A percentile compares a stretch with the other conserved stretches of the same genome.
These are phyloP conservation scores for Podotricha telesiphe DNA, from an alignment of 2,888 invertebrate species.

Conservation along the genomic window DNA sequence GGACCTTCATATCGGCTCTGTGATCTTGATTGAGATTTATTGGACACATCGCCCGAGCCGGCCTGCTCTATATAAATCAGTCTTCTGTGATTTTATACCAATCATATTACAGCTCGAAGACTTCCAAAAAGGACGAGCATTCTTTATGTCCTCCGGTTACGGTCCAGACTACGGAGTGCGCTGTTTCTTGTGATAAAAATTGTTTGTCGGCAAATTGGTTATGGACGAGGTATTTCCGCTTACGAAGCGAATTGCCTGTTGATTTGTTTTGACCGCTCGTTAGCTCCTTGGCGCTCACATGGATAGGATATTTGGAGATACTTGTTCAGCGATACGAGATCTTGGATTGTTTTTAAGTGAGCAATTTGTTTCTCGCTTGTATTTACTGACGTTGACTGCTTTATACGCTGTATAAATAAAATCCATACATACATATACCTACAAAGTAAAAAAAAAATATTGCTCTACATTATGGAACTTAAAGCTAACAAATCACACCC, in stretches of 20 bases:
- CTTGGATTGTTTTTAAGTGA: not conserved
- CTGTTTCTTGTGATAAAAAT: constrained; percentile 19
- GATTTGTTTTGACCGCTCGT: constrained; percentile 68
- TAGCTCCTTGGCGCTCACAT: constrained; percentile 55
- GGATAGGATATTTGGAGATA: constrained; percentile 33
- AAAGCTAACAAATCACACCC: constrained; percentile 9
- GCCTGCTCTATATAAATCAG: constrained; percentile 63
- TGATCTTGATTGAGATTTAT: constrained; percentile 81
- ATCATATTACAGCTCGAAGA: constrained; percentile 47
- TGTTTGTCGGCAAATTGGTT: constrained; percentile 42
- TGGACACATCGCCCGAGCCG: constrained; percentile 64
- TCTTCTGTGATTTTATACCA: constrained; percentile 52
- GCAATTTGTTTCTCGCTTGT: not conserved
- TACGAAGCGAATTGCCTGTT: constrained; percentile 52
- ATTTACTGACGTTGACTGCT: not conserved
- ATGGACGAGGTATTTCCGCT: constrained; percentile 55
- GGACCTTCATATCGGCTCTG: constrained; percentile 68
- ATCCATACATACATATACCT: not conserved
- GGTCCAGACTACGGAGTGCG: constrained; percentile 34
- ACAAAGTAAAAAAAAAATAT: constrained; percentile 2
- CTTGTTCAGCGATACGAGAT: constrained; percentile 15
- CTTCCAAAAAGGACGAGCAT: constrained; percentile 34
- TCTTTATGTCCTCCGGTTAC: constrained; percentile 38
- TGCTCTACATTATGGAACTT: constrained; percentile 3
- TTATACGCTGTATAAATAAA: not conserved